Evolutionary conservation across 1,140 invertebrate genomes (phyloP).

Genomic region (Drosophila quadrilineata): DNA sequence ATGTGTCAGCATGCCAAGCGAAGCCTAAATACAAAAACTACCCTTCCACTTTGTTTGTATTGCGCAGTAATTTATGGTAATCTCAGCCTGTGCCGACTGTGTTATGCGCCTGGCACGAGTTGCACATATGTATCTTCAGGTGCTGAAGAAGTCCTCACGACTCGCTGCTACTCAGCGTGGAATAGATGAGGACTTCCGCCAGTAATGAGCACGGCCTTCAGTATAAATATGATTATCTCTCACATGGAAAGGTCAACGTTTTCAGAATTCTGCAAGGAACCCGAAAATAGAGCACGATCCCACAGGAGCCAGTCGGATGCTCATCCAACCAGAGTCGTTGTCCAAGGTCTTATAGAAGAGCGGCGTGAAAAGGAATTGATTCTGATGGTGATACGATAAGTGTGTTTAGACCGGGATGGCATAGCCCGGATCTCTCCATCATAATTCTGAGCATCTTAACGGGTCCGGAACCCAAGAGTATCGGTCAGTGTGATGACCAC

Average conservation of each 20-base stretch:
- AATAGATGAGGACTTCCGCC: constrained; percentile 98
- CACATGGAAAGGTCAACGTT: constrained; percentile 96
- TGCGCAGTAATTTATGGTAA: too few species aligned
- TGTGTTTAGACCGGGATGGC: constrained; percentile 97
- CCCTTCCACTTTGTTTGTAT: too few species aligned
- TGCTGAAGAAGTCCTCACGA: constrained; percentile 99
- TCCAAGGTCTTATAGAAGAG: constrained; percentile 98
- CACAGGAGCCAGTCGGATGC: constrained; percentile 99
- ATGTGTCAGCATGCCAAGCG: too few species aligned
- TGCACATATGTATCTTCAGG: constrained; percentile 99
- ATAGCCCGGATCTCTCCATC: constrained; percentile 97
- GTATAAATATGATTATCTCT: constrained; percentile 93
- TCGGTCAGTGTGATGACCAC: constrained; percentile 98
- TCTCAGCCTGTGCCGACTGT: too few species aligned
- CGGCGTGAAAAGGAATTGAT: constrained; percentile 96
- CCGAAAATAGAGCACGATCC: constrained; percentile 98
- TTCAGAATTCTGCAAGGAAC: constrained; percentile 98
- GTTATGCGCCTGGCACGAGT: constrained; percentile 96
- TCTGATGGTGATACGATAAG: constrained; percentile 99
- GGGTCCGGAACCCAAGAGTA: constrained; percentile 95
- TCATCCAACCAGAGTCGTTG: constrained; percentile 99
- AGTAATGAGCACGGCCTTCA: constrained; percentile 98
- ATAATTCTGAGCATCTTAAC: constrained; percentile 97
- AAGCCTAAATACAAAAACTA: too few species aligned
- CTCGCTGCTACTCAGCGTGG: constrained; percentile 97